Evolutionary conservation across 2,888 invertebrate genomes (phyloP), one percentile per base, ranked within the genome.

Genomic region (Dorcus parallelipipedus): DNA sequence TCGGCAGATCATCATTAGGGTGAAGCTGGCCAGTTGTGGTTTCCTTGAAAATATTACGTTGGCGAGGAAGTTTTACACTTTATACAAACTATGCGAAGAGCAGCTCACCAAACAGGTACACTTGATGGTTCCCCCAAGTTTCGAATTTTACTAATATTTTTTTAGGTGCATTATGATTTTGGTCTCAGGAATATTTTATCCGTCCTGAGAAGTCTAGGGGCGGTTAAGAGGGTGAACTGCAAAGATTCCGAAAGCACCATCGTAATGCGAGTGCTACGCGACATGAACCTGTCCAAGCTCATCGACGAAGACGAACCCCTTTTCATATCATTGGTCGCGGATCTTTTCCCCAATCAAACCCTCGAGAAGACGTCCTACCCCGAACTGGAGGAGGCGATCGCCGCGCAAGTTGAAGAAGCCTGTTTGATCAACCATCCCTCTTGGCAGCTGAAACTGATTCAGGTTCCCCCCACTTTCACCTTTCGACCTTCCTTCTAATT

Each of bases 231-330:
- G 61, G 87, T 90, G 7, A 96, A 96, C 79, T 89, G 87, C 7
- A 92, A 93, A 78, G 97, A 97, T 78, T 88, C 91, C 43, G 97
- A 97, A 79, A 92, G 94, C 71, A 95, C 95, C 9, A 97, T 95
- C 66, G 97, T 97, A 9, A 97, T 97, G 97, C 82, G 96, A 70
- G 96, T 97, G 9, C 80, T 97, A n/a, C 82, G 97, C 66, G 97
- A 97, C 75, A 97, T 97, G 97, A 97, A 97, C 82, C 82, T 97
- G 14, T 97, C 97, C 3, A 97, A 97, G 79, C 81, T 97, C 52
- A 97, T 96, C 67, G 97, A 97, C 73, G 97, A 97, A 77, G 97
- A 97, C 75, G 97, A 97, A 73, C 97, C 97, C 0, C 82, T 97
- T n/a, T 97, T 97, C 75, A 93, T 96, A 79, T 97, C 97, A 0